These are phyloP conservation scores for Cataglyphis albicans DNA, from an alignment of 2,888 invertebrate species.

Conservation along the genomic window DNA sequence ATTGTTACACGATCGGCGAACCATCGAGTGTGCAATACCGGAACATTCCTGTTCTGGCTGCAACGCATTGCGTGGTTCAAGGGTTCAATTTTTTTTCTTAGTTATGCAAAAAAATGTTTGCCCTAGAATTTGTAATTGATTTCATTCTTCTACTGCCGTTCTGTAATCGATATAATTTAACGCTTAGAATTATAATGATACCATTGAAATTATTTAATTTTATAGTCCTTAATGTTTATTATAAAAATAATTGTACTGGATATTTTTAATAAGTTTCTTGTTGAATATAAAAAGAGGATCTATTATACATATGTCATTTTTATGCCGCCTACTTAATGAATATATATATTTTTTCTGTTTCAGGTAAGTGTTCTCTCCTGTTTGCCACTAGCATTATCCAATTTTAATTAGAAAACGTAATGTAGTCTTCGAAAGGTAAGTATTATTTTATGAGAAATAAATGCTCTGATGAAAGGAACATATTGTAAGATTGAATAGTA, in stretches of 20 bases:
- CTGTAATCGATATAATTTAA: constrained; percentile 15
- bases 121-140: constrained; percentile 64
- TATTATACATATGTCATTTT: neutral
- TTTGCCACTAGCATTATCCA: neutral
- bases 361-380: constrained; percentile 61
- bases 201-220: neutral
- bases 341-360: constrained; percentile 56
- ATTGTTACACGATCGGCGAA: constrained; percentile 45
- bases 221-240: neutral
- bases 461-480: neutral
- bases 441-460: neutral
- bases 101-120: constrained; percentile 50
- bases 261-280: neutral
- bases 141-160: neutral
- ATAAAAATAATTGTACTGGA: neutral
- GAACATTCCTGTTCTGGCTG: constrained; percentile 62
- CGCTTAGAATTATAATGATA: neutral
- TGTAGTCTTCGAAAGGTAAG: constrained; percentile 12
- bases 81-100: constrained; percentile 20
- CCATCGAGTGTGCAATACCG: constrained; percentile 30
- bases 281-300: neutral
- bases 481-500: neutral
- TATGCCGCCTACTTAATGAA: constrained; percentile 21
- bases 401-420: neutral
- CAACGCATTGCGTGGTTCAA: constrained; percentile 19